Evolutionary conservation across 2,888 invertebrate species (phyloP), one percentile per base, ranked within the genome.

Genomic region (Drosophila rubida): DNA sequence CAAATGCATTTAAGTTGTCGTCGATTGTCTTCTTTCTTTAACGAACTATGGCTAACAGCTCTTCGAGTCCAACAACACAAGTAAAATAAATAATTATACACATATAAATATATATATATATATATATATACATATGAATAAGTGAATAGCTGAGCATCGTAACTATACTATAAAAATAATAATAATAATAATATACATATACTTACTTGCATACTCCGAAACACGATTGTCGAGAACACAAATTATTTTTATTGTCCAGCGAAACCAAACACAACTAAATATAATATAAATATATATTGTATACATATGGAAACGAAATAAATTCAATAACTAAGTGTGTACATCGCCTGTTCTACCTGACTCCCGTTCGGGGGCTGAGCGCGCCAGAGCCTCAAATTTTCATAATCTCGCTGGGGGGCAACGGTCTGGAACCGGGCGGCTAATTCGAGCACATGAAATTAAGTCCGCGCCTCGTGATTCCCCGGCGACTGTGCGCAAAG

Each of bases 231-330:
- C 55, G 27, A 54, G 32, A 61, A 60, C 37, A 54, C 37, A 63
- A 69, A 63, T 81, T 81, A 80, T 87, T 80, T 80, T 86, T 80
- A 84, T 69, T 87, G 82, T 87, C 79, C 55, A 73, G 25, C 5
- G 13, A 22, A 32, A 41, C 41, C 54, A 53, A 51, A 61, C n/a
- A n/a, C n/a, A n/a, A n/a, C n/a, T n/a, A n/a, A n/a, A n/a, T n/a
- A n/a, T n/a, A n/a, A n/a, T n/a, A n/a, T n/a, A n/a, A n/a, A n/a
- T n/a, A n/a, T n/a, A 50, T 61, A 66, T 27, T 75, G 59, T 65
- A 72, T 68, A 75, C 66, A 67, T 70, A 54, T 57, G 32, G 69
- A 72, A 63, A 41, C 14, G 49, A 72, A 80, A 79, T 82, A 85
- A 79, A 85, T 78, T 69, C 61, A 66, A 85, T 85, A 80, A 68